Conservation (phyloP, 2,113 vertebrate species). For the Anoplopoma fimbria region DNA sequence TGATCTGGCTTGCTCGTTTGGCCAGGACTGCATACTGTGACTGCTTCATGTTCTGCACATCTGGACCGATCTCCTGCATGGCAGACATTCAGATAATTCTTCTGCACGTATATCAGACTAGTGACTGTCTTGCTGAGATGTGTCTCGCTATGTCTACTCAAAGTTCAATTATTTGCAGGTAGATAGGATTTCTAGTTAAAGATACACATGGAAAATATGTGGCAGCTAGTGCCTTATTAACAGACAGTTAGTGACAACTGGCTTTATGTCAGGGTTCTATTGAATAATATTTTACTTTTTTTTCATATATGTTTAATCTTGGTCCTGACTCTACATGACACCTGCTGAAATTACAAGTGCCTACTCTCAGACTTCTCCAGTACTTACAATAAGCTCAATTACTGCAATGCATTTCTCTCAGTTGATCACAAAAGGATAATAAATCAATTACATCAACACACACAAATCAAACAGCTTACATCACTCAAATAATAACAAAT, state of each 20-base stretch:
- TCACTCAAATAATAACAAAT: too few species aligned
- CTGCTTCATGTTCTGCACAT: slow-evolving; percentile 39
- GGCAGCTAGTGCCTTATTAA: slow-evolving; percentile 46
- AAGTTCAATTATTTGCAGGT: not conserved
- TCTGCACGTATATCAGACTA: not conserved
- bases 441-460: slow-evolving; percentile 7
- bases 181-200: not conserved
- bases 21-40: slow-evolving; percentile 24
- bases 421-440: not conserved
- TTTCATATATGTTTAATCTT: slow-evolving; percentile 24
- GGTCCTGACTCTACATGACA: not conserved
- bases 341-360: not conserved
- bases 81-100: slow-evolving; percentile 43
- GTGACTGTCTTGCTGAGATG: not conserved
- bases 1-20: slow-evolving; percentile 51
- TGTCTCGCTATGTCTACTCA: not conserved
- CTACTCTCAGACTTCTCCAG: not conserved
- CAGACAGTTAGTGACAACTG: not conserved
- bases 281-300: not conserved
- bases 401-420: not conserved
- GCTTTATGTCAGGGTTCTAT: not conserved
- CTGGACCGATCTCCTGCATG: slow-evolving; percentile 45
- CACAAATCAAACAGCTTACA: too few species aligned
- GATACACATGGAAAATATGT: not conserved
- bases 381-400: not conserved